phyloP scores from a whole-genome alignment of 2,888 invertebrate genomes.

The Drosophila kambysellisi region DNA sequence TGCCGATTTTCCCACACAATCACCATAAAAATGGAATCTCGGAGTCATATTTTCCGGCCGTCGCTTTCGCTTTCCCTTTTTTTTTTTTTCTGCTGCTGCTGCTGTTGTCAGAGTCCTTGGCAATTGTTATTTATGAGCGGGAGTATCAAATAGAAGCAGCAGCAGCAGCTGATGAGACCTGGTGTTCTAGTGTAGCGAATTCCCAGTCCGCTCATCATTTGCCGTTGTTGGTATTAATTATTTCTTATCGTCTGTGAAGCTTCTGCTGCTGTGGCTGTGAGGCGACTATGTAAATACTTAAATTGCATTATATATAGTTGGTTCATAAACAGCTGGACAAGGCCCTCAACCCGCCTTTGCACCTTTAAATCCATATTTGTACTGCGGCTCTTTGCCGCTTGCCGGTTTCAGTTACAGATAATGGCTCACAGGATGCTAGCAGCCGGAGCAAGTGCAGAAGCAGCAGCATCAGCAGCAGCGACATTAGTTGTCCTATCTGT shows the following conservation, averaged over 20 bases:
- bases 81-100: neutral
- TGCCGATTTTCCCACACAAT: conserved; percentile 72
- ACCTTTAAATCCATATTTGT: conserved; percentile 22
- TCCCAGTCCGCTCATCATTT: conserved; percentile 44
- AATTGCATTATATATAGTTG: conserved; percentile 39
- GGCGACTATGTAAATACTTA: conserved; percentile 57
- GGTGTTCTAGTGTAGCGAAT: conserved; percentile 5
- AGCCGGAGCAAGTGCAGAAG: conserved; percentile 8
- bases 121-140: conserved; percentile 74
- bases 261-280: neutral
- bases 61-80: conserved; percentile 8
- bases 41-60: conserved; percentile 49
- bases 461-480: conserved; percentile 11
- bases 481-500: conserved; percentile 52
- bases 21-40: conserved; percentile 72
- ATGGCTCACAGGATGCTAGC: conserved; percentile 32
- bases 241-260: conserved; percentile 57
- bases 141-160: conserved; percentile 25
- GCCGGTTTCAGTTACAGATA: conserved; percentile 50
- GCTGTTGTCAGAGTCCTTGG: conserved; percentile 35
- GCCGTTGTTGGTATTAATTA: conserved; percentile 69
- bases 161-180: conserved; percentile 7
- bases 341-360: conserved; percentile 6
- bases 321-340: conserved; percentile 28
- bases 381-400: conserved; percentile 28